Evolutionary conservation across 2,888 invertebrate species (phyloP).

Genomic region (Mesorhabditis belari): DNA sequence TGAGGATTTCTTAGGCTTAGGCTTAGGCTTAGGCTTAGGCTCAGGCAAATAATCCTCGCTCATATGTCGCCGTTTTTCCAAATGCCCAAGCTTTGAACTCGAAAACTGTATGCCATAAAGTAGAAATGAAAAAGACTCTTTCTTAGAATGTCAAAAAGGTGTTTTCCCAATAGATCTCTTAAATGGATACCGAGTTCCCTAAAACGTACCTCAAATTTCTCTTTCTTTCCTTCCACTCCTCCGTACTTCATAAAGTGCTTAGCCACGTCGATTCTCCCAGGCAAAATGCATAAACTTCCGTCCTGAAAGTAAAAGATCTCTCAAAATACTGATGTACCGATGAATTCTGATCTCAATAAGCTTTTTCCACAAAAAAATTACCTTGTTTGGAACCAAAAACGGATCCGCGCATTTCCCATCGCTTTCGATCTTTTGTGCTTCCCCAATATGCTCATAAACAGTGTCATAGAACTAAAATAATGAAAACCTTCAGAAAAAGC

Average conservation of each 20-base stretch:
- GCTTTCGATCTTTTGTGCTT: constrained; percentile 3
- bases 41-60: too few relatives aligned
- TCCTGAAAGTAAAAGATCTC: neutral
- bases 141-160: too few relatives aligned
- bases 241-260: constrained; percentile 10
- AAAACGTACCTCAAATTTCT: constrained; percentile 4
- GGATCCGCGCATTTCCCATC: constrained; percentile 5
- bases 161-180: too few relatives aligned
- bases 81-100: too few relatives aligned
- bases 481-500: neutral
- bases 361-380: neutral
- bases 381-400: constrained; percentile 7
- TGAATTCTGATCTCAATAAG: neutral
- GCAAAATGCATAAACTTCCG: constrained; percentile 3
- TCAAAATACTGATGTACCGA: too few relatives aligned
- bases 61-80: too few relatives aligned
- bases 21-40: too few relatives aligned
- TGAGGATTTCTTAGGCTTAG: too few relatives aligned
- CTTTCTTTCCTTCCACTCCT: constrained; percentile 12
- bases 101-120: too few relatives aligned
- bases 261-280: constrained; percentile 7
- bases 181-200: too few relatives aligned
- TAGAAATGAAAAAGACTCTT: too few relatives aligned
- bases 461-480: constrained; percentile 4
- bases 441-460: constrained; percentile 6